Evolutionary conservation across 1,140 invertebrate genomes (phyloP).

Genomic region (Acromyrmex echinatior): DNA sequence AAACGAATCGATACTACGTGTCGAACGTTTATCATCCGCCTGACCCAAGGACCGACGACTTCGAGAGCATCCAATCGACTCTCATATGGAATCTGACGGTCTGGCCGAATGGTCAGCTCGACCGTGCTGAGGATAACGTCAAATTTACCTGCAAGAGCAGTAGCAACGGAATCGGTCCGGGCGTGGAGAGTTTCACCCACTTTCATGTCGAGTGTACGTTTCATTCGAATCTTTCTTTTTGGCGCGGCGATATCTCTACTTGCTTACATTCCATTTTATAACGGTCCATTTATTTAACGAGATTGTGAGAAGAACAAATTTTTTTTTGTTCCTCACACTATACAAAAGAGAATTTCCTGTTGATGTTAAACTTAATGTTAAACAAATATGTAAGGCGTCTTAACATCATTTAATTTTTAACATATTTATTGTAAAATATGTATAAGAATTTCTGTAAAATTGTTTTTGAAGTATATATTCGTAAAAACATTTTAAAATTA

Average conservation of each 20-base stretch:
- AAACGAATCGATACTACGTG: conserved; percentile 90
- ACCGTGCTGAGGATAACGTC: conserved; percentile 92
- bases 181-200: conserved; percentile 92
- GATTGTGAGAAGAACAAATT: not conserved
- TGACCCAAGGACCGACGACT: conserved; percentile 92
- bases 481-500: not conserved
- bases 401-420: not conserved
- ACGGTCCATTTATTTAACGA: not conserved
- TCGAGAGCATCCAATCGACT: conserved; percentile 94
- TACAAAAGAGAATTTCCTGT: not conserved
- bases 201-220: conserved; percentile 96
- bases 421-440: not conserved
- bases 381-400: not conserved
- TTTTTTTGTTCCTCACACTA: not conserved
- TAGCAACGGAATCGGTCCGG: conserved; percentile 91
- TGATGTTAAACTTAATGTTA: not conserved
- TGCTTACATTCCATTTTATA: conserved; percentile 13
- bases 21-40: conserved; percentile 88
- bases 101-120: conserved; percentile 92
- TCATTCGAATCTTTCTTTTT: conserved; percentile 26
- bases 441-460: not conserved
- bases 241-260: not conserved
- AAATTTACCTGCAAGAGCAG: conserved; percentile 95
- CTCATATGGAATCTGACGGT: conserved; percentile 94
- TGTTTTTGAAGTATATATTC: not conserved